Conservation (phyloP, 2,113 vertebrate species). For the Gymnogyps californianus region DNA sequence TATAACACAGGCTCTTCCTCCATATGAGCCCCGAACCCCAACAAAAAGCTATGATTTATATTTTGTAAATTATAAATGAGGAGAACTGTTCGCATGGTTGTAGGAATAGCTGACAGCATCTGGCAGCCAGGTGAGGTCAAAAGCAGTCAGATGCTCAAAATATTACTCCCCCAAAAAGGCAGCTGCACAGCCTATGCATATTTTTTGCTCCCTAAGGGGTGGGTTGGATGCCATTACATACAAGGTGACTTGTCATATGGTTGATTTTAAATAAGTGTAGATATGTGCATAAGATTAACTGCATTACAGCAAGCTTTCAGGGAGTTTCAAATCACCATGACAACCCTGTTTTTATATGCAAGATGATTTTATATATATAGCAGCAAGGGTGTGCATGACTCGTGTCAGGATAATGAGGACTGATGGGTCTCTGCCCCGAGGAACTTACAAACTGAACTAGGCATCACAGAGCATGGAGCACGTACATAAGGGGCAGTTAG, state of each 20-base stretch:
- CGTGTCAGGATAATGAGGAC: neutral
- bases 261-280: neutral
- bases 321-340: slow-evolving; percentile 41
- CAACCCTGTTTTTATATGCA: slow-evolving; percentile 1
- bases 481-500: neutral
- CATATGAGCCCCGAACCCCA: neutral
- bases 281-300: slow-evolving; percentile 10
- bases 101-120: neutral
- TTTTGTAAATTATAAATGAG: neutral
- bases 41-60: neutral
- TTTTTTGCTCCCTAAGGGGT: neutral
- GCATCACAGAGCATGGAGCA: neutral
- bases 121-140: slow-evolving; percentile 33
- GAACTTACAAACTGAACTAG: neutral
- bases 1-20: neutral
- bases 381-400: neutral
- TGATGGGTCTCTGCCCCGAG: neutral
- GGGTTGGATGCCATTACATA: neutral
- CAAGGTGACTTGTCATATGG: neutral
- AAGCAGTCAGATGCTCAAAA: neutral
- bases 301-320: slow-evolving; percentile 25
- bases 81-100: neutral
- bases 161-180: neutral
- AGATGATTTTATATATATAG: neutral
- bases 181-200: neutral